Percentiles rank a stretch among this genome's conserved stretches.
Conservation (phyloP, 2,888 invertebrate species). For the Drosophila fungiperda region DNA sequence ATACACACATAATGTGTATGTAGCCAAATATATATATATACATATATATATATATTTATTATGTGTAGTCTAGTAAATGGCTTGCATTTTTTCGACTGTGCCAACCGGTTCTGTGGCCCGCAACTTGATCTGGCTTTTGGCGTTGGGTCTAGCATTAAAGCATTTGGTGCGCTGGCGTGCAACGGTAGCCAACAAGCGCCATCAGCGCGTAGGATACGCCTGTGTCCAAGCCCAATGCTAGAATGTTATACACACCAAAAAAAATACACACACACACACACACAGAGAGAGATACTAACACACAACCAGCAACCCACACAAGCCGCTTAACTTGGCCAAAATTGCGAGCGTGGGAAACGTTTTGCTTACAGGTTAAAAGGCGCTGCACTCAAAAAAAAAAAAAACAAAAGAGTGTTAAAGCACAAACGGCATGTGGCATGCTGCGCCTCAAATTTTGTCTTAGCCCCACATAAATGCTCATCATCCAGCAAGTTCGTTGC, state of each 20-base stretch:
- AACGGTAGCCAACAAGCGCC: slow-evolving; percentile 76
- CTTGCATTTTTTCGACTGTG: slow-evolving; percentile 33
- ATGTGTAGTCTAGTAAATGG: slow-evolving; percentile 8
- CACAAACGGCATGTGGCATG: slow-evolving; percentile 56
- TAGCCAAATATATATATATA: neutral
- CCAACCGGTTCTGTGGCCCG: slow-evolving; percentile 45
- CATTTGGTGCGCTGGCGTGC: slow-evolving; percentile 53
- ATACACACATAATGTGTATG: neutral
- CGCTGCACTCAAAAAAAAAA: neutral
- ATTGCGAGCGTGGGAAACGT: slow-evolving; percentile 57
- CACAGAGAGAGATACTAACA: slow-evolving; percentile 5
- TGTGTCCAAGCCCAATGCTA: slow-evolving; percentile 44
- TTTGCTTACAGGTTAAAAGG: slow-evolving; percentile 29
- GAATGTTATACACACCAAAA: slow-evolving; percentile 48
- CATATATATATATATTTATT: neutral
- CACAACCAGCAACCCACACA: neutral
- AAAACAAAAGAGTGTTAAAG: neutral
- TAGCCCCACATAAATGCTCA: slow-evolving; percentile 3
- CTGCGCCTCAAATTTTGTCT: slow-evolving; percentile 21
- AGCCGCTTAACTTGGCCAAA: slow-evolving; percentile 26
- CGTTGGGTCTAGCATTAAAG: slow-evolving; percentile 20
- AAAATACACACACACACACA: slow-evolving; percentile 19
- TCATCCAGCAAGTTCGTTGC: slow-evolving; percentile 65
- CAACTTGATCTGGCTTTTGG: slow-evolving; percentile 14
- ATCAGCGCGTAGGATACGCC: slow-evolving; percentile 53